Evolutionary conservation across 2,113 vertebrate genomes (phyloP).

Genomic region (Bombycilla garrulus): DNA sequence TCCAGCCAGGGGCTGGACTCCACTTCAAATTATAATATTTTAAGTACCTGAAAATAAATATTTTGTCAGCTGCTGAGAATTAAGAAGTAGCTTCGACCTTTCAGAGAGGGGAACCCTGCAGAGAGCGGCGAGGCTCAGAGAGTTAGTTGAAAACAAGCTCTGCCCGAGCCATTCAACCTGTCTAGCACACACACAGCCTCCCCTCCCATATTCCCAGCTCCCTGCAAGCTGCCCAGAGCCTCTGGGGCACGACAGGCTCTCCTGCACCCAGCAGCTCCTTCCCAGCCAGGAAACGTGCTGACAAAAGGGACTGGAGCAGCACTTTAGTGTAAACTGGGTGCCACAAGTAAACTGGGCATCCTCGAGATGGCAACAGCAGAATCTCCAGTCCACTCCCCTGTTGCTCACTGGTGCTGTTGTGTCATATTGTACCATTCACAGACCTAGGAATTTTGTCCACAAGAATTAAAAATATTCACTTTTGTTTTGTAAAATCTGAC

Average conservation of each 20-base stretch:
- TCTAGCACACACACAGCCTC: background rate
- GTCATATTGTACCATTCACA: background rate
- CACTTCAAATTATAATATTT: constrained; percentile 69
- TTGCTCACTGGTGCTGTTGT: background rate
- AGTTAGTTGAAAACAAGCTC: constrained; percentile 38
- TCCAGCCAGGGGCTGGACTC: constrained; percentile 50
- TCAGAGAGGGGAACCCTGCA: constrained; percentile 41
- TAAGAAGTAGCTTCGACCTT: constrained; percentile 65
- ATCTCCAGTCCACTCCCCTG: accelerated
- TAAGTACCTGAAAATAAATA: constrained; percentile 71
- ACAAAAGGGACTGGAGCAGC: background rate
- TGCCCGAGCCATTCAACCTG: constrained; percentile 37
- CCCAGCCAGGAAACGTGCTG: background rate
- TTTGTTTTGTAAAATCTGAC: background rate
- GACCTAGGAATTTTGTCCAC: background rate
- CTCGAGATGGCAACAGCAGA: background rate
- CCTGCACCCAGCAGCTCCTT: background rate
- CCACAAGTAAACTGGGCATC: background rate
- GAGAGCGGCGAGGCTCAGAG: constrained; percentile 46
- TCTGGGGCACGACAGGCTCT: background rate
- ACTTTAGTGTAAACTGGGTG: background rate
- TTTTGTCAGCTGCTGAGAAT: constrained; percentile 67
- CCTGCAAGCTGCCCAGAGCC: background rate
- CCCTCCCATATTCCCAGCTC: background rate
- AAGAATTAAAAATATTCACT: background rate